A percentile compares a stretch with the other conserved stretches of the same genome.
phyloP scores from a whole-genome alignment of 2,113 vertebrate genomes.

The Hippolais icterina region DNA sequence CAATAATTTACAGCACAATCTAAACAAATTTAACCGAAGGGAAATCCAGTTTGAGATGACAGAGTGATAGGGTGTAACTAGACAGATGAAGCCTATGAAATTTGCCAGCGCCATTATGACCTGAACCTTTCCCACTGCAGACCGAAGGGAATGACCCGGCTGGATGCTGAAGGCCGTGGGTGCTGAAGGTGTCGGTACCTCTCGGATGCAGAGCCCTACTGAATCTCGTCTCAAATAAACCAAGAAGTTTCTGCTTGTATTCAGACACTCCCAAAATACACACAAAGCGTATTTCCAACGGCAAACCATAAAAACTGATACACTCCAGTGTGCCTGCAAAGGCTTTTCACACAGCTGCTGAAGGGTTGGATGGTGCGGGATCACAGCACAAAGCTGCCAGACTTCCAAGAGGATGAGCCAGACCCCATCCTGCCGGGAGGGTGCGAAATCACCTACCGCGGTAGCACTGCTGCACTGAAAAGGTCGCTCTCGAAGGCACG shows the following conservation, averaged over 20 bases:
- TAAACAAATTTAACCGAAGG: not conserved
- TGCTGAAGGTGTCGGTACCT: not conserved
- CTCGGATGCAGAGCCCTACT: not conserved
- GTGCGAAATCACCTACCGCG: not conserved
- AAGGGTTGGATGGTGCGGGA: not conserved
- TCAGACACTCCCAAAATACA: not conserved
- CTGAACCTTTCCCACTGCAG: not conserved
- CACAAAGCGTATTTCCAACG: not conserved
- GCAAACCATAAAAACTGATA: not conserved
- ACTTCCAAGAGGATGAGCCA: not conserved
- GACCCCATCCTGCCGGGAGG: not conserved
- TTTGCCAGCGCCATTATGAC: not conserved
- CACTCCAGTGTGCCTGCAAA: not conserved
- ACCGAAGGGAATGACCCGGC: not conserved
- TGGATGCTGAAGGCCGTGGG: not conserved
- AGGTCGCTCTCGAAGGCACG: not conserved
- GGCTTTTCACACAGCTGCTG: not conserved
- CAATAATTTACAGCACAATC: not conserved
- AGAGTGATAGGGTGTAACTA: not conserved
- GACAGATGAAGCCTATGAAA: not conserved
- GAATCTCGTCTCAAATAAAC: not conserved
- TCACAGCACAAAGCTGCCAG: not conserved
- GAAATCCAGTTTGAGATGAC: not conserved
- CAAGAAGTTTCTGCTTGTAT: not conserved
- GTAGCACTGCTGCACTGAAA: not conserved